Base-by-base conservation (phyloP, 53 echinoderm and acorn worm genomes). In the Echinarachnius parma region DNA sequence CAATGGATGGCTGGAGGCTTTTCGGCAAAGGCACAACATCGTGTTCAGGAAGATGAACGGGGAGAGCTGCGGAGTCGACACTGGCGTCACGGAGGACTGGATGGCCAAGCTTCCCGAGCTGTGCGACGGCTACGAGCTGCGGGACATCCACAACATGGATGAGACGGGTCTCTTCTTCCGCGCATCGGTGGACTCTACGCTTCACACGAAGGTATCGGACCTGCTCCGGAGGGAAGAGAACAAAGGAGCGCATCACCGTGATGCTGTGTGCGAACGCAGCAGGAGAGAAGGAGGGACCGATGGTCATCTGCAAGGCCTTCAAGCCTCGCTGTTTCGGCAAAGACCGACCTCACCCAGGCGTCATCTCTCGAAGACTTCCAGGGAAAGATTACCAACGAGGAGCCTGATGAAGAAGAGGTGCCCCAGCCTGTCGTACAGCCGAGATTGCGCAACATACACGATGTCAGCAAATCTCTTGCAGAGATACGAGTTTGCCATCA, bases 91-190 rank as follows among this genome's bases (percentile, higher is more conserved):
- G 34, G 77, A 62, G 0, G 69, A 82, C 10, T 76, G 83, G 83
- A 64, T 58, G 39, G 20, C 24, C 11, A 70, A 28, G 48, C 20
- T 83, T 0, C 64, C 83, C 0, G 59, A 66, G 25, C 35, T 83
- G 2, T 56, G 55, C 15, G 26, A 16, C 15, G 83, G 83, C 16
- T 83, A 83, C 44, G 59, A 31, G 1, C 77, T 61, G 1, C 28
- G 49, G 27, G 83, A 67, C 39, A 76, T 86, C 15, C 81, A 60
- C 64, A 81, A 86, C 33, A 29, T 46, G 29, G 68, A 80, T n/a
- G 77, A 85, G 61, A 80, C 80, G 0, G 80, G 80, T 0, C 53
- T 85, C 9, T 75, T 63, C 80, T 80, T 28, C 58, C 28, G 53
- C 4, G 66, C 65, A 31, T 75, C 59, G 9, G 34, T 58, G 3